A percentile compares a stretch with the other conserved stretches of the same genome.
These are phyloP conservation scores for Alligator sinensis DNA, from an alignment of 2,113 vertebrate species.

Conservation along the genomic window DNA sequence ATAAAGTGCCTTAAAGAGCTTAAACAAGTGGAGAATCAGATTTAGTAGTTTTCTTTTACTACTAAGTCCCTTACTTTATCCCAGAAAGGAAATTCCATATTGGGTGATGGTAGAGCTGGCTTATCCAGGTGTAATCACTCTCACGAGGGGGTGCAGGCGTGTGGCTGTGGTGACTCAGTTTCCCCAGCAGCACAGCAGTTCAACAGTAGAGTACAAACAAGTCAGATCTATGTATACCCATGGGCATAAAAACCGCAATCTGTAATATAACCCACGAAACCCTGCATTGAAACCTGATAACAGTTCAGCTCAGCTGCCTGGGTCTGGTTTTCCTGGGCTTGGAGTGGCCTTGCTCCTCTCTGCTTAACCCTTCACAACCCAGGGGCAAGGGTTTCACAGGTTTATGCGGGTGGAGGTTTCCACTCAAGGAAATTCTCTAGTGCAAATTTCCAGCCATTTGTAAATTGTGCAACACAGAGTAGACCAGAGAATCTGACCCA, in stretches of 20 bases:
- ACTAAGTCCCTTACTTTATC: neutral
- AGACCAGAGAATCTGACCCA: neutral
- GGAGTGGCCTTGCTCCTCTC: too few species aligned
- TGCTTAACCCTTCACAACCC: too few species aligned
- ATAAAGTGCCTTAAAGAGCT: neutral
- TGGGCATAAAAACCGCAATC: too few species aligned
- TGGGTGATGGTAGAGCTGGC: slow-evolving; percentile 53
- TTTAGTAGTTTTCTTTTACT: neutral
- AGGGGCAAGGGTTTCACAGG: neutral
- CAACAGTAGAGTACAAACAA: too few species aligned
- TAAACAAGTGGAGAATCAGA: neutral
- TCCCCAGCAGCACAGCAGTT: too few species aligned
- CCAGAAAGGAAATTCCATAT: neutral
- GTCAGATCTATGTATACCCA: too few species aligned
- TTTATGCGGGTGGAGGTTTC: slow-evolving; percentile 43
- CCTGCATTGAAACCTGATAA: too few species aligned
- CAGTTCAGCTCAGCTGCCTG: too few species aligned
- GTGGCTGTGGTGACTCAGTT: too few species aligned
- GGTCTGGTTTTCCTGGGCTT: too few species aligned
- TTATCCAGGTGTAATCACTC: neutral
- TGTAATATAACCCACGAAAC: too few species aligned
- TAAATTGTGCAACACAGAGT: slow-evolving; percentile 21
- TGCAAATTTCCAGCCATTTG: slow-evolving; percentile 17
- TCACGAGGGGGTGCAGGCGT: too few species aligned
- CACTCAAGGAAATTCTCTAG: slow-evolving; percentile 38